Base-by-base conservation (phyloP, 2,888 invertebrate genomes). In the Selenia dentaria region DNA sequence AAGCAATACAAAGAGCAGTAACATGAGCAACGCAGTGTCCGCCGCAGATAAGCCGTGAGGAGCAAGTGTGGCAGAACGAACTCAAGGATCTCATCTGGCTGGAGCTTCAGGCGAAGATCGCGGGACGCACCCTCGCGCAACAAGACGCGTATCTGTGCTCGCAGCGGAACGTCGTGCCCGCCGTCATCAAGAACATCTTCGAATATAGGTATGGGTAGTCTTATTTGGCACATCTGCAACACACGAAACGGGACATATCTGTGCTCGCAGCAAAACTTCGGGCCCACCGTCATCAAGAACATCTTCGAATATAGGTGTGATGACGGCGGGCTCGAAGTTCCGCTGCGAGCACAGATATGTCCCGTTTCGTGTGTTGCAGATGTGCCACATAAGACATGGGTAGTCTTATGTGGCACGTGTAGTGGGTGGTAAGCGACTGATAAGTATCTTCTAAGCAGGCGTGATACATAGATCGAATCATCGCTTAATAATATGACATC, bases 71-170 rank as follows among this genome's bases (percentile, higher is more conserved):
- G 96, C 96, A 97, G 81, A 96, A 95, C 60, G 96, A 96, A 86
- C 83, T 96, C 35, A 96, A 96, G 80, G 97, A 98, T 83, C 92
- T 97, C 59, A 95, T 98, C 62, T 98, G 98, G 98, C 81, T 98
- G 61, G 97, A 97, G 86, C 86, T 98, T 51, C 96, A 96, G 80
- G 97, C 97, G 0, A 94, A 94, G 91, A 92, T 95, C 57, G 95
- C 96, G 0, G 95, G 95, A 54, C 92, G 96, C 32, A 93, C 93
- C 0, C 92, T 94, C 10, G 92, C 94, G 37, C 95, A 95, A 64
- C 96, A 97, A 80, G 97, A 97, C 76, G 92, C 93, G 44, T 94
- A 93, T 74, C 88, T 97, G 10, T 95, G 95, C 68, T 85, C 92
- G 29, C 95, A 95, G 61, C 91, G 97, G 26, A 93, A 94, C 64